Evolutionary conservation across 2,797 vertebrate species (phyloP), one percentile per base, ranked within the genome.

Genomic region (Halcyon chelicuti): DNA sequence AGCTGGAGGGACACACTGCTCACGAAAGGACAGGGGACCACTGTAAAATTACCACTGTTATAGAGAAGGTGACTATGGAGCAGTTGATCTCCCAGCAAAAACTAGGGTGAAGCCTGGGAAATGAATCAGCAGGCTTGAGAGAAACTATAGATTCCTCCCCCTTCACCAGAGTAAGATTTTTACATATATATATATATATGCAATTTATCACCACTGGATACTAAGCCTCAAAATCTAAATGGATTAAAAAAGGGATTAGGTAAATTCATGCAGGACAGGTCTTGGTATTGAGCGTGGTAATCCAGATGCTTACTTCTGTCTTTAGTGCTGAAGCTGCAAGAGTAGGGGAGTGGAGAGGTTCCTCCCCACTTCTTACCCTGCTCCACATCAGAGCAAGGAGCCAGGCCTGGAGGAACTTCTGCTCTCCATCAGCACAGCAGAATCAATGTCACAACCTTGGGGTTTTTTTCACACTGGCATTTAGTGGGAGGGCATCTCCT

Each of bases 311-410:
- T 42, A 1, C 21, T 44, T 67, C 26, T 57, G 46, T 39, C 46
- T 40, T 62, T 21, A 25, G 6, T 14, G 40, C 55, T 68, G 55
- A 76, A 93, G 28, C 20, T 60, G 40, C 17, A 35, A 2, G 10
- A 75, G 37, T 8, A 5, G 0, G 4, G 70, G 6, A 60, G 35
- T 10, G 22, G 21, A 35, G 19, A 29, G 25, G 9, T 89, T 49
- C 19, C 31, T 73, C 21, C 35, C 3, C 2, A 0, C 39, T 86
- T 26, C 23, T 51, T 12, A 16, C 23, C 0, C 40, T 26, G 35
- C 13, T 49, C 39, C 49, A 13, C 62, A 54, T 8, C 31, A n/a
- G n/a, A 83, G 37, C 15, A 47, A 42, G 9, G 55, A 65, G n/a
- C 28, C 25, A 22, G n/a, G n/a, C 44, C 58, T 20, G 35, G 58